Conservation (phyloP, 1,140 invertebrate species). For the Nasonia giraulti region DNA sequence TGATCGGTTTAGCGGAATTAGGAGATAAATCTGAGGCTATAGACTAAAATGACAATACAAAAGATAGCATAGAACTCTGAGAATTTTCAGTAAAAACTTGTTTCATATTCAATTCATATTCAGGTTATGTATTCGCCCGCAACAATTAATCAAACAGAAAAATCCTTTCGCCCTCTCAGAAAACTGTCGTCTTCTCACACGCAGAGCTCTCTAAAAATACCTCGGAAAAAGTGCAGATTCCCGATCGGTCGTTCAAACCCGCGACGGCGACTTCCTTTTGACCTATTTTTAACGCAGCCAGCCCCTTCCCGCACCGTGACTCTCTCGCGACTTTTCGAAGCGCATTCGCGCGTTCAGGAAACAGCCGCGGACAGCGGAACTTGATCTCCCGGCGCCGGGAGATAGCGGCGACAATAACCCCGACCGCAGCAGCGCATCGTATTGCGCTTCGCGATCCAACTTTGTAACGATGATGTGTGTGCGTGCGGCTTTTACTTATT, state of each 20-base stretch:
- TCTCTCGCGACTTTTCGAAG: background rate
- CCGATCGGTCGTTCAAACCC: conserved; percentile 42
- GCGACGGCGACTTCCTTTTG: conserved; percentile 62
- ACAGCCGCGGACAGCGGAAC: conserved; percentile 2
- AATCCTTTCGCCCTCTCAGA: no score
- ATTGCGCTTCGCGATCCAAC: background rate
- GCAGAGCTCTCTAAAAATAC: background rate
- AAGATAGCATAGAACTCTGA: no score
- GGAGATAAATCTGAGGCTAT: no score
- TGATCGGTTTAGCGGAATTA: no score
- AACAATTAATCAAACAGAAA: no score
- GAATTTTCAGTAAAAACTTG: no score
- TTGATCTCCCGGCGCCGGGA: background rate
- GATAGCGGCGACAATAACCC: conserved; percentile 2
- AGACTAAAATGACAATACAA: no score
- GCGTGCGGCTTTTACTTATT: background rate
- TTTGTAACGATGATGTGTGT: background rate
- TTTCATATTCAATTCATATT: no score
- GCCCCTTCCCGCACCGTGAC: background rate
- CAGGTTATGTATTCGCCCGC: no score
- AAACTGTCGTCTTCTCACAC: no score
- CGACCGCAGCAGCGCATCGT: background rate
- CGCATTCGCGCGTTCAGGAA: background rate
- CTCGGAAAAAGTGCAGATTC: background rate
- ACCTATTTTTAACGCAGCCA: conserved; percentile 64